Evolutionary conservation across 1,140 invertebrate genomes (phyloP).

Genomic region (Platorchestia sp.): DNA sequence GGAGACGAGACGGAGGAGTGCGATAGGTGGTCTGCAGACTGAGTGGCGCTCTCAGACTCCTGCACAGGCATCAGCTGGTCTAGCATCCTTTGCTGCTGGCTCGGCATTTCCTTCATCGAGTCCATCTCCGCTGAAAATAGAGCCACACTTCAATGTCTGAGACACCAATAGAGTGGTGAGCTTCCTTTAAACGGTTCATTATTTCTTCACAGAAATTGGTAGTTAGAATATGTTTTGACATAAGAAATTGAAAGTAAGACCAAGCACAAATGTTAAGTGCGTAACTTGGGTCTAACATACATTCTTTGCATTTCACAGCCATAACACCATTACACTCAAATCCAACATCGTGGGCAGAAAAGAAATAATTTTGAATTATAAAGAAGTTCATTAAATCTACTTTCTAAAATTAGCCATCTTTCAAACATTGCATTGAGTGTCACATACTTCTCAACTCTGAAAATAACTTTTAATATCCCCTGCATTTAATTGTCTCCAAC

Average conservation of each 20-base stretch:
- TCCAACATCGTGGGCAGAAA: background rate
- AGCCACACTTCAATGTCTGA: background rate
- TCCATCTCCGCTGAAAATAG: conserved; percentile 58
- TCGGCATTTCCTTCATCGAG: conserved; percentile 58
- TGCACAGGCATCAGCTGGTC: conserved; percentile 56
- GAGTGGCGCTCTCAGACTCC: background rate
- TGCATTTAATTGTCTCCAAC: too few relatives aligned
- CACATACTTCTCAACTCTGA: too few relatives aligned
- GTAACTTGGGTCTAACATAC: background rate
- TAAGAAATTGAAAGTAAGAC: background rate
- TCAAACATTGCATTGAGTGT: too few relatives aligned
- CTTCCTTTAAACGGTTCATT: background rate
- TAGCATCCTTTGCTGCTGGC: conserved; percentile 61
- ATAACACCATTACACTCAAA: background rate
- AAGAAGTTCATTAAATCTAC: background rate
- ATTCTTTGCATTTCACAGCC: background rate
- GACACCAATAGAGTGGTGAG: background rate
- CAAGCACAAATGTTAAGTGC: background rate
- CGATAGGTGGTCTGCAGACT: background rate
- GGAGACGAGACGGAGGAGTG: background rate
- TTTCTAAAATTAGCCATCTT: background rate
- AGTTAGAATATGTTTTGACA: background rate
- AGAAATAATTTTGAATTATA: background rate
- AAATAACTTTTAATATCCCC: too few relatives aligned
- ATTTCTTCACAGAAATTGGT: background rate